These are phyloP conservation scores for Cataglyphis livida DNA, from an alignment of 2,888 invertebrate genomes.

Conservation along the genomic window DNA sequence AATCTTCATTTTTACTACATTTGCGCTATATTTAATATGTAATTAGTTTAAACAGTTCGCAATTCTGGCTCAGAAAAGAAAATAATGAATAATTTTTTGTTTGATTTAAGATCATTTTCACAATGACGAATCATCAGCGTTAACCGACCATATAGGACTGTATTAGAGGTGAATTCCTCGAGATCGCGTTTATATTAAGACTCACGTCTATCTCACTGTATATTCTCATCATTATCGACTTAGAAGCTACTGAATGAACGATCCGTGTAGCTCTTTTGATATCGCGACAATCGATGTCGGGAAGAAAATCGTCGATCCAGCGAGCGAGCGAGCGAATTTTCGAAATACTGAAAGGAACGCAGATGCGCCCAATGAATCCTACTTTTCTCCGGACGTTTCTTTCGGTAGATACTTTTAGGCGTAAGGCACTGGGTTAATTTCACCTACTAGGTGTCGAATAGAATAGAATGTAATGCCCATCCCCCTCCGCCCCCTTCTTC, in stretches of 20 bases:
- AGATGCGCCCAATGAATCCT: slow-evolving; percentile 33
- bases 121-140: slow-evolving; percentile 25
- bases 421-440: slow-evolving; percentile 39
- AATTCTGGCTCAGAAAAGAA: background rate
- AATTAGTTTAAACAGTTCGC: background rate
- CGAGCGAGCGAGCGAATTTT: slow-evolving; percentile 17
- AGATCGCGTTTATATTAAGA: slow-evolving; percentile 57
- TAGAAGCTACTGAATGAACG: slow-evolving; percentile 67
- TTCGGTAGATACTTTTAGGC: slow-evolving; percentile 36
- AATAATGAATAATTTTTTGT: background rate
- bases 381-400: slow-evolving; percentile 37
- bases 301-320: slow-evolving; percentile 21
- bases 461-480: slow-evolving; percentile 34
- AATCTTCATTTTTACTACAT: background rate
- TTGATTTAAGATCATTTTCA: background rate
- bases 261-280: slow-evolving; percentile 70
- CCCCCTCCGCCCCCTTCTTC: background rate
- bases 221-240: slow-evolving; percentile 71
- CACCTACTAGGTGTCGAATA: slow-evolving; percentile 46
- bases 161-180: slow-evolving; percentile 30
- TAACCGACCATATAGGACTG: background rate
- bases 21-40: background rate
- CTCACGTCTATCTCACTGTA: slow-evolving; percentile 71
- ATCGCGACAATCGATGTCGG: slow-evolving; percentile 59
- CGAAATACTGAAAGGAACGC: slow-evolving; percentile 46